Evolutionary conservation across 2,797 vertebrate species (phyloP).

Genomic region (Neolamprologus multifasciatus): DNA sequence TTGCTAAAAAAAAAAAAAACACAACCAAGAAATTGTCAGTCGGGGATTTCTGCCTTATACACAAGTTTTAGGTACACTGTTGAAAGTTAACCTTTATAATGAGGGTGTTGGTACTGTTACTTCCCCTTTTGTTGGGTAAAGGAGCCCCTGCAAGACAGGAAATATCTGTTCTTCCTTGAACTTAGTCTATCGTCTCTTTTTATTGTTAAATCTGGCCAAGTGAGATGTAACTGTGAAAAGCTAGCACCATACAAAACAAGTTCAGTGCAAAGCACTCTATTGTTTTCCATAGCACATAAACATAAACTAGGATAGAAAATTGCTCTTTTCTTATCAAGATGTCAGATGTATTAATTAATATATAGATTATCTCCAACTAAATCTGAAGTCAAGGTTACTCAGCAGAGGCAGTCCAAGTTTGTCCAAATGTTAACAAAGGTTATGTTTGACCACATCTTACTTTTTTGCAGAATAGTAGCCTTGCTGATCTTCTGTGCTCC

Average conservation of each 20-base stretch:
- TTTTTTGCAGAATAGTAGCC: slow-evolving; percentile 93
- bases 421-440: not conserved
- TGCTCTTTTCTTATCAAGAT: not conserved
- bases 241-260: not conserved
- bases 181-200: not conserved
- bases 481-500: slow-evolving; percentile 96
- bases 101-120: not conserved
- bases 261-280: not conserved
- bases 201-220: not conserved
- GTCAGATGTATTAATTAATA: not conserved
- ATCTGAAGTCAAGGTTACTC: not conserved
- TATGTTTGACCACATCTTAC: slow-evolving; percentile 67
- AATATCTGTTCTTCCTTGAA: not conserved
- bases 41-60: not conserved
- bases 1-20: slow-evolving; percentile 70
- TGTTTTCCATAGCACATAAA: not conserved
- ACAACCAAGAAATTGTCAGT: not conserved
- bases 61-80: not conserved
- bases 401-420: not conserved
- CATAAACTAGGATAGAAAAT: not conserved
- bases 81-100: not conserved
- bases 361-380: not conserved
- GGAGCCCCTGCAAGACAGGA: not conserved
- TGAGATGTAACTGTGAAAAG: not conserved
- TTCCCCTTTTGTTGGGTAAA: not conserved